Conservation (phyloP, 2,797 vertebrate species). For the Malurus splendens region DNA sequence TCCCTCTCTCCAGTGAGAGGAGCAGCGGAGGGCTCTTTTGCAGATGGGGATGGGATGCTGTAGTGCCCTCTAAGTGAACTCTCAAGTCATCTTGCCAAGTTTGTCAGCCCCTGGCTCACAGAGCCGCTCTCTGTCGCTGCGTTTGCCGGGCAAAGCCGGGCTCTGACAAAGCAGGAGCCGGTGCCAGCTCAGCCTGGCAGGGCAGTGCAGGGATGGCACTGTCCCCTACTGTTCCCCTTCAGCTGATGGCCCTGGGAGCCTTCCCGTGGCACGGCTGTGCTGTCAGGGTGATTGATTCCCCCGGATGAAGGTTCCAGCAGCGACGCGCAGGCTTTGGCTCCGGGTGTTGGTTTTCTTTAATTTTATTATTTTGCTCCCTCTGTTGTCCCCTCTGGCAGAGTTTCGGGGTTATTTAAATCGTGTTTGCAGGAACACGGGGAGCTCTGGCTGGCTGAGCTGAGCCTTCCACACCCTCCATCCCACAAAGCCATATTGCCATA, state of each 20-base stretch:
- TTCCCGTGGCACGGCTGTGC: not conserved
- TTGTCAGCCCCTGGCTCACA: not conserved
- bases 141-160: constrained; percentile 9
- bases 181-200: not conserved
- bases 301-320: not conserved
- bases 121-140: not conserved
- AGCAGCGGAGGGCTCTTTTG: not conserved
- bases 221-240: not conserved
- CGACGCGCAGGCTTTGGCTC: not conserved
- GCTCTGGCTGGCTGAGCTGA: not conserved
- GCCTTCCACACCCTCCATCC: not conserved
- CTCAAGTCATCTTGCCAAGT: constrained; percentile 33
- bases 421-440: not conserved
- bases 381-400: not conserved
- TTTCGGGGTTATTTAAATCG: not conserved
- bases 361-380: not conserved
- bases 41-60: not conserved
- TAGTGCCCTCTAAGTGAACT: constrained; percentile 46
- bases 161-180: constrained; percentile 14
- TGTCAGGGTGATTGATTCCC: constrained; percentile 10
- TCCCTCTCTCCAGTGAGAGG: not conserved
- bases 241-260: not conserved
- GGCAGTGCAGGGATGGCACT: not conserved
- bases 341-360: not conserved
- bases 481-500: not conserved